These are phyloP conservation scores for Okapia johnstoni DNA, from an alignment of 2,113 vertebrate genomes.

Conservation along the genomic window DNA sequence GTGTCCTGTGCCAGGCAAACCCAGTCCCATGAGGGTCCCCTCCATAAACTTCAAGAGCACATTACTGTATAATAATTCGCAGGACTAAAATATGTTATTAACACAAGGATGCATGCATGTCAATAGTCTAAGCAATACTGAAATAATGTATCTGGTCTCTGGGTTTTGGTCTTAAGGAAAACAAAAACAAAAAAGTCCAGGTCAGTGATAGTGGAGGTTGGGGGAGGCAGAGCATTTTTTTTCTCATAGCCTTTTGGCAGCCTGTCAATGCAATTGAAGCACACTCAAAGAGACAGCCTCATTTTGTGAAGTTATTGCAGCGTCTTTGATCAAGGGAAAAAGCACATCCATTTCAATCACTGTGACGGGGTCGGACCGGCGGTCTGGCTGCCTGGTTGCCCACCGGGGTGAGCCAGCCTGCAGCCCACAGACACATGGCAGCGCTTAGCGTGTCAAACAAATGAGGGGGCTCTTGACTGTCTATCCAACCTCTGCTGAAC, in stretches of 20 bases:
- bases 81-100: background rate
- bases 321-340: conserved; percentile 54
- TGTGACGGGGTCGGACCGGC: background rate
- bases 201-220: background rate
- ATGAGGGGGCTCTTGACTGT: background rate
- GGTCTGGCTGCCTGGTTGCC: background rate
- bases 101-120: background rate
- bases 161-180: background rate
- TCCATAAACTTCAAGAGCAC: conserved; percentile 8
- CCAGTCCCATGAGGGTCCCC: background rate
- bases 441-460: conserved; percentile 38
- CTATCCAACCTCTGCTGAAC: conserved; percentile 25
- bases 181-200: background rate
- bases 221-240: background rate
- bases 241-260: background rate
- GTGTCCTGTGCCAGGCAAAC: conserved; percentile 8
- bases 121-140: background rate
- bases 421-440: conserved; percentile 40
- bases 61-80: background rate
- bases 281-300: conserved; percentile 32
- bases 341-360: conserved; percentile 50
- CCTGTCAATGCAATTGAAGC: conserved; percentile 6
- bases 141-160: background rate
- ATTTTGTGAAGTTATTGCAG: conserved; percentile 29
- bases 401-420: background rate